A percentile compares a stretch with the other conserved stretches of the same genome.
phyloP scores from a whole-genome alignment of 2,888 invertebrate species.

The Sabatieria punctata region DNA sequence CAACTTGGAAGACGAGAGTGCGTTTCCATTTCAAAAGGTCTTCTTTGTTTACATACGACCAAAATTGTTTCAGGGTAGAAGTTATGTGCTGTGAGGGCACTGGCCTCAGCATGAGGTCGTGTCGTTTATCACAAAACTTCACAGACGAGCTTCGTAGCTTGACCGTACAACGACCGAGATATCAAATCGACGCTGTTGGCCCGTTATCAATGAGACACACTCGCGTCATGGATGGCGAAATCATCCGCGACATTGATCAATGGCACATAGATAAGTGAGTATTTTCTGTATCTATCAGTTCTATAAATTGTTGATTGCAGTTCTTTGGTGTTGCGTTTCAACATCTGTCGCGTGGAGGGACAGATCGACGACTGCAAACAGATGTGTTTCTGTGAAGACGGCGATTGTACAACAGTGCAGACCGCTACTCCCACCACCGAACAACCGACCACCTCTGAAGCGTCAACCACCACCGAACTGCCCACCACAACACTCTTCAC shows the following conservation, averaged over 20 bases:
- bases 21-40: background rate
- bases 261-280: slow-evolving; percentile 2
- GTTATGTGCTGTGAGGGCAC: slow-evolving; percentile 12
- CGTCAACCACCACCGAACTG: background rate
- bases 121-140: slow-evolving; percentile 2
- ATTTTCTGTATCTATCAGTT: too few relatives aligned
- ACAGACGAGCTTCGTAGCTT: background rate
- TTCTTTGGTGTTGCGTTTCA: slow-evolving; percentile 1
- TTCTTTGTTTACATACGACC: too few relatives aligned
- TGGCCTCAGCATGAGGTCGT: slow-evolving; percentile 1
- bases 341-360: slow-evolving; percentile 1
- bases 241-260: slow-evolving; percentile 6
- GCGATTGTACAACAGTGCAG: background rate
- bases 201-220: too few relatives aligned
- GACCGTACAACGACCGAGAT: background rate
- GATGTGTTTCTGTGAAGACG: slow-evolving; percentile 1
- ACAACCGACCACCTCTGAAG: background rate
- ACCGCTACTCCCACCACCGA: too few relatives aligned
- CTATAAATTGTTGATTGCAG: too few relatives aligned
- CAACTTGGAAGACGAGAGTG: background rate
- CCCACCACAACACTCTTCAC: background rate
- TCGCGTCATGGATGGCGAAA: background rate
- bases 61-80: background rate
- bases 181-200: too few relatives aligned
- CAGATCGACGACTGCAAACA: background rate